Base-by-base conservation (phyloP, 2,113 vertebrate species). In the Setophaga kirtlandii region DNA sequence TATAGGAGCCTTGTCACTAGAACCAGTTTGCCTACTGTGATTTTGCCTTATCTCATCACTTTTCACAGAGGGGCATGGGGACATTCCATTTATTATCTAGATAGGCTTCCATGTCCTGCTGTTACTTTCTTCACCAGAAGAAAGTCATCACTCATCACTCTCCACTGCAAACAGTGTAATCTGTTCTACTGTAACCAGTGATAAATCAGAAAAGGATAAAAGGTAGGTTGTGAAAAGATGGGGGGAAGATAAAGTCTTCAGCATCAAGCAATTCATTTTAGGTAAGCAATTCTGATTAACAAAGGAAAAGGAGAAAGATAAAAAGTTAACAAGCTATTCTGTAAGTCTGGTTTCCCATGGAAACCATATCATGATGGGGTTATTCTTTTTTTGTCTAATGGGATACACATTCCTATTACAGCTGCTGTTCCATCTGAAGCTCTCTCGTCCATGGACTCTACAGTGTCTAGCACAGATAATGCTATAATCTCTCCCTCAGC, bases 271-370 rank as follows among this genome's bases (percentile, higher is more conserved):
- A 69, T 92, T 79, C 23, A 83, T 85, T 91, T 93, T 69, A 91
- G 63, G 78, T 74, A 95, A 96, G 84, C 65, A 85, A 93, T 35
- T 15, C 46, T 46, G 33, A 79, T 87, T 73, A 93, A 83, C 78
- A 96, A 90, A 88, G 41, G 47, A 85, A 79, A 77, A 91, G 24
- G 49, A 87, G 78, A 87, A 95, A 94, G 75, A 94, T 24, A 77
- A 65, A 83, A 96, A 94, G 73, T 88, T 92, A 94, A 49, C 53
- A 88, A 64, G 73, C 65, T 92, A 63, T 78, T 93, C 73, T 78
- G 23, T 83, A 74, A 90, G 58, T 85, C 86, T 91, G 27, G 68
- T 90, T 96, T 89, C 69, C 86, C 76, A 90, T 83, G 90, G 92
- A 94, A 96, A 94, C 83, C n/a, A 82, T 71, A 93, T 42, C 23